phyloP scores from a whole-genome alignment of 2,113 vertebrate species.

The Podarcis raffonei region DNA sequence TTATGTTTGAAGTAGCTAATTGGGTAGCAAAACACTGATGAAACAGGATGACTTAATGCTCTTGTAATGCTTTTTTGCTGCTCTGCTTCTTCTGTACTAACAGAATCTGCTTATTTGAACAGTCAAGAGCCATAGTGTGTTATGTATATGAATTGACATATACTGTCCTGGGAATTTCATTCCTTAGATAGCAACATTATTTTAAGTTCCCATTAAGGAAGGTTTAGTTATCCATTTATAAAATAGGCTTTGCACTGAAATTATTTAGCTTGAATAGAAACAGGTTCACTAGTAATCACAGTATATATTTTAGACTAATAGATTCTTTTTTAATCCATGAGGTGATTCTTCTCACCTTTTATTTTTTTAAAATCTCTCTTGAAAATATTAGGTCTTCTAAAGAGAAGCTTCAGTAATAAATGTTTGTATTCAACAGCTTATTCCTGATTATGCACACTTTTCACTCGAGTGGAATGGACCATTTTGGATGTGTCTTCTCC shows the following conservation, averaged over 20 bases:
- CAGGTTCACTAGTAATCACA: not conserved
- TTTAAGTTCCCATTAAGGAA: not conserved
- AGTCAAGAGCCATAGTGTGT: not conserved
- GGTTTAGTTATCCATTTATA: not conserved
- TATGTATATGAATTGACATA: not conserved
- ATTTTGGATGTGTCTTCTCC: not conserved
- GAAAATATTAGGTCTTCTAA: not conserved
- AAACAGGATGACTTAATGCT: constrained; percentile 65
- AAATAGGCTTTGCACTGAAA: not conserved
- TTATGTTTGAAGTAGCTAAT: constrained; percentile 51
- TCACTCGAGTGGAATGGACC: not conserved
- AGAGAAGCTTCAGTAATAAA: rapidly evolving
- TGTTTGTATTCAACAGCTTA: not conserved
- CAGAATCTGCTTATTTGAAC: not conserved
- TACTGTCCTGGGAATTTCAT: not conserved
- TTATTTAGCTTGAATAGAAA: not conserved
- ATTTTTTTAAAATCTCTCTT: not conserved
- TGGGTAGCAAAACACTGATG: constrained; percentile 36
- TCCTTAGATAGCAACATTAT: not conserved
- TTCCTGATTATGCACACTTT: not conserved
- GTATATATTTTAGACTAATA: rapidly evolving
- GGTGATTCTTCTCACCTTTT: not conserved
- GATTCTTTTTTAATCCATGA: not conserved
- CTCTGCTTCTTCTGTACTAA: not conserved
- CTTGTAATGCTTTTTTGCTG: constrained; percentile 66